Percentiles rank a stretch among this genome's conserved stretches.
Conservation (phyloP, 1,140 invertebrate species). For the Yoshiicerus persimilis region DNA sequence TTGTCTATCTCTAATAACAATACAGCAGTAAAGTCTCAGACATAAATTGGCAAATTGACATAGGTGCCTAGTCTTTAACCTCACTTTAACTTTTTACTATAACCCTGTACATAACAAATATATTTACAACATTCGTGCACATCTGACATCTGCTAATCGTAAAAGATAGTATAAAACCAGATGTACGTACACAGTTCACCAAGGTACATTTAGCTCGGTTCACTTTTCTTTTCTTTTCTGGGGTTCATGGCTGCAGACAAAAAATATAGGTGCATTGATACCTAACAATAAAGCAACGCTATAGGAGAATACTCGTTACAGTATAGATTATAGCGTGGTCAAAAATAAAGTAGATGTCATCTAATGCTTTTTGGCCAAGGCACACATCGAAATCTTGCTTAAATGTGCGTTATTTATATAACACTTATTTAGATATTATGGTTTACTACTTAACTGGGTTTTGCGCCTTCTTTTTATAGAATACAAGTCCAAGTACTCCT, state of each 20-base stretch:
- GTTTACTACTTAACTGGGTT: no score
- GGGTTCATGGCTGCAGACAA: neutral
- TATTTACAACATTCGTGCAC: neutral
- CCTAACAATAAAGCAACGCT: neutral
- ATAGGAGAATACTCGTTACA: no score
- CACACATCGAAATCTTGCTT: no score
- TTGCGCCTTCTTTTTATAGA: no score
- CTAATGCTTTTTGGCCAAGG: no score
- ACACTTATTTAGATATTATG: no score
- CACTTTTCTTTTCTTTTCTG: neutral
- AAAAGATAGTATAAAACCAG: neutral
- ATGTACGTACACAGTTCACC: neutral
- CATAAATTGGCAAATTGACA: conserved; percentile 20
- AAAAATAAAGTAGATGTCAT: no score
- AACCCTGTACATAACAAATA: neutral
- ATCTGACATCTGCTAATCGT: neutral
- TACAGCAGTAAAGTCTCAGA: neutral
- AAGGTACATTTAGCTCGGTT: neutral
- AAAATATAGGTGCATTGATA: neutral
- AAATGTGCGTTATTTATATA: no score
- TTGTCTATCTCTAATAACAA: neutral
- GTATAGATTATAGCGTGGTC: no score
- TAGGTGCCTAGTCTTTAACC: neutral
- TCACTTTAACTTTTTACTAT: neutral
- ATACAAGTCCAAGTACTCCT: no score